Percentiles rank a stretch among this genome's conserved stretches.
Conservation (phyloP, 2,888 invertebrate genomes). For the Catocala sponsa region DNA sequence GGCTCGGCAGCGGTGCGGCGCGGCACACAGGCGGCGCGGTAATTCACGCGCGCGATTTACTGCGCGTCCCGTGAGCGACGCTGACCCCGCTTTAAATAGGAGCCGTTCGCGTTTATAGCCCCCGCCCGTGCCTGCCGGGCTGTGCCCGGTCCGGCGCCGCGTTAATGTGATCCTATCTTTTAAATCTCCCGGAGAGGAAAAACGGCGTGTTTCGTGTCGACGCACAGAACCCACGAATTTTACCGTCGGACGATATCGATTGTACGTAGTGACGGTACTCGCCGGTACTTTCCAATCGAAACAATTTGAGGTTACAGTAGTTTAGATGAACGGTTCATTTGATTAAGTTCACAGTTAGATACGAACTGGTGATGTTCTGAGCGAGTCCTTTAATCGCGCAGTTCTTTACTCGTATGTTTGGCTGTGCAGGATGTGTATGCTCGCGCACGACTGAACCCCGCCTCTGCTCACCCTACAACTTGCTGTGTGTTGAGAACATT, state of each 20-base stretch:
- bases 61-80: constrained; percentile 64
- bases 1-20: constrained; percentile 16
- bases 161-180: constrained; percentile 81
- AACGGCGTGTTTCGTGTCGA: constrained; percentile 23
- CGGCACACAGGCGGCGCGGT: constrained; percentile 54
- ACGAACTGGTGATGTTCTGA: background rate
- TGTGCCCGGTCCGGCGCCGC: constrained; percentile 47
- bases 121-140: constrained; percentile 10
- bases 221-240: constrained; percentile 16
- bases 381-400: constrained; percentile 7
- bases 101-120: constrained; percentile 48
- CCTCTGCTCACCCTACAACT: constrained; percentile 13
- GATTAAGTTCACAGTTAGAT: constrained; percentile 18
- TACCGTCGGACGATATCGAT: constrained; percentile 46
- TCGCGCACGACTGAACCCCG: constrained; percentile 14
- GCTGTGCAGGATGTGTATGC: background rate
- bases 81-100: constrained; percentile 70
- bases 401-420: background rate
- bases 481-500: constrained; percentile 20
- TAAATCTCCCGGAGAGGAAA: constrained; percentile 65
- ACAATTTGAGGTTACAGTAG: constrained; percentile 24
- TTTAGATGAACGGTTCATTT: constrained; percentile 27
- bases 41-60: constrained; percentile 69
- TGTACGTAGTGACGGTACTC: constrained; percentile 5
- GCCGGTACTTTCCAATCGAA: constrained; percentile 17